Evolutionary conservation across 2,888 invertebrate genomes (phyloP).

Genomic region (Lasioglossum pauxillum): DNA sequence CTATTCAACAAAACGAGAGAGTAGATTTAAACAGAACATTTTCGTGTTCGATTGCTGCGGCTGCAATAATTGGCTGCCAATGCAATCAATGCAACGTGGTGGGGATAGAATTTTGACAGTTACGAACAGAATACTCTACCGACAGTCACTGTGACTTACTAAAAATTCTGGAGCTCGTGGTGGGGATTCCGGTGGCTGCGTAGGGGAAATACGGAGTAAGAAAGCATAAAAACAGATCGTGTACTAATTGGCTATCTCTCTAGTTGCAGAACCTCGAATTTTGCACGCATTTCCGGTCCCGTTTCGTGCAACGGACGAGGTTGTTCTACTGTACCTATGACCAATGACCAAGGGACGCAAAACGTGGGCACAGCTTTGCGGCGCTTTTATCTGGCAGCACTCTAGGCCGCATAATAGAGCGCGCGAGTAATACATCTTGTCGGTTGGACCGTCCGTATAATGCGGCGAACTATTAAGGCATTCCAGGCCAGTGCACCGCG

Average conservation of each 20-base stretch:
- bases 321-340: not conserved
- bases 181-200: no score
- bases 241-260: not conserved
- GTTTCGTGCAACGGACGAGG: not conserved
- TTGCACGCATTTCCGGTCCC: not conserved
- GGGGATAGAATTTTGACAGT: no score
- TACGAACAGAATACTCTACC: no score
- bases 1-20: no score
- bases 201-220: no score
- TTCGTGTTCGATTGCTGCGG: no score
- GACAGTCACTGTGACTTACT: no score
- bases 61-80: no score
- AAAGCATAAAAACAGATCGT: not conserved
- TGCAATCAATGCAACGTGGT: no score
- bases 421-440: constrained; percentile 47
- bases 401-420: constrained; percentile 41
- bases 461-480: constrained; percentile 65
- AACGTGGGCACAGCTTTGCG: not conserved
- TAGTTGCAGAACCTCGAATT: not conserved
- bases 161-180: no score
- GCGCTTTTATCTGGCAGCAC: constrained; percentile 17
- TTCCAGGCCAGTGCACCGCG: constrained; percentile 56
- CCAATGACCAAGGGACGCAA: not conserved
- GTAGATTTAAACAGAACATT: no score
- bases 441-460: constrained; percentile 51